A percentile compares a stretch with the other conserved stretches of the same genome.
These are phyloP conservation scores for Torymus texanus DNA, from an alignment of 2,888 invertebrate genomes.

Conservation along the genomic window DNA sequence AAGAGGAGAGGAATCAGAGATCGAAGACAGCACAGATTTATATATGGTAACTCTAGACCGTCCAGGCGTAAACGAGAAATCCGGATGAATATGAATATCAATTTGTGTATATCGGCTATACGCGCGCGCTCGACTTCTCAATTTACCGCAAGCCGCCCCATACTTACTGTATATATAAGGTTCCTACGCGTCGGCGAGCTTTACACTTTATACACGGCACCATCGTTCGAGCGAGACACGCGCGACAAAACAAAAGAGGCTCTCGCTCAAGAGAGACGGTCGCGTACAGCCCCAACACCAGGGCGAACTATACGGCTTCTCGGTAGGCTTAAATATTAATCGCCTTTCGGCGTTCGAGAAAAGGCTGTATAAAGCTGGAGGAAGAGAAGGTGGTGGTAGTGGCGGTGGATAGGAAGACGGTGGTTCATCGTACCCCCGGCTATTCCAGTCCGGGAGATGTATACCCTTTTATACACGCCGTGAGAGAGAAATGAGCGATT, in stretches of 20 bases:
- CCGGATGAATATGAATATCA: conserved; percentile 1
- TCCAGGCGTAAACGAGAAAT: background rate
- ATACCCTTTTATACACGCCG: background rate
- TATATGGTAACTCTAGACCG: no score
- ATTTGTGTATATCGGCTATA: conserved; percentile 4
- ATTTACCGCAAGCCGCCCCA: no score
- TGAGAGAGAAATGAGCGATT: conserved; percentile 16
- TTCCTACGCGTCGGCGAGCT: no score
- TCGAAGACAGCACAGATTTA: no score
- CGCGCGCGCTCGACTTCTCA: background rate
- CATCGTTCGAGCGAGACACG: background rate
- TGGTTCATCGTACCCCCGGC: background rate
- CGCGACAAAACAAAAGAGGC: conserved; percentile 27
- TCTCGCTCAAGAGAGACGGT: background rate
- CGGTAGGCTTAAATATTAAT: conserved; percentile 48
- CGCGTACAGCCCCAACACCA: no score
- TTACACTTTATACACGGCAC: no score
- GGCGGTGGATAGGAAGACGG: no score
- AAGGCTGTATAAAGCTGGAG: conserved; percentile 12
- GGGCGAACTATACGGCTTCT: conserved; percentile 28
- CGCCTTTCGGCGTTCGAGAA: conserved; percentile 31
- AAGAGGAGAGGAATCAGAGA: no score
- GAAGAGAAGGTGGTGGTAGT: background rate
- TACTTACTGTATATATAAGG: no score
- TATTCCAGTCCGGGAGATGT: no score